A percentile compares a stretch with the other conserved stretches of the same genome.
These are phyloP conservation scores for Cryptoprocta ferox DNA, from an alignment of 2,797 vertebrate species.

Conservation along the genomic window DNA sequence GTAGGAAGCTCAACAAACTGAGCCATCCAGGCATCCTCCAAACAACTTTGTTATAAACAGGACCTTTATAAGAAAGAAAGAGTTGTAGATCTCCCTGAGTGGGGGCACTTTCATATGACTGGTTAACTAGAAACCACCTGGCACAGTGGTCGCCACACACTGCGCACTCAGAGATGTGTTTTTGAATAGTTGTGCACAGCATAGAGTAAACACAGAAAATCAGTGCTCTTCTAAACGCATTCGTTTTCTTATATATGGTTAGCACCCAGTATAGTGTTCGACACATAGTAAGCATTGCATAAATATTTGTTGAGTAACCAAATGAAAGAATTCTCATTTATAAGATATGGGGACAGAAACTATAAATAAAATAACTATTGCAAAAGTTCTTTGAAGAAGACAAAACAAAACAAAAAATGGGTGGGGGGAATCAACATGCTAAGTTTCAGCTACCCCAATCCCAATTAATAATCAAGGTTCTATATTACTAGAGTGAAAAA, in stretches of 20 bases:
- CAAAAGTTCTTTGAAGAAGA: constrained; percentile 46
- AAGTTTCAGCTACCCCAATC: neutral
- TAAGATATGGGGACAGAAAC: neutral
- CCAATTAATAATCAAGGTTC: constrained; percentile 76
- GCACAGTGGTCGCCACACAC: neutral
- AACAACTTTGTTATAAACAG: neutral
- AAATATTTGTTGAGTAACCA: neutral
- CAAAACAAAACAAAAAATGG: neutral
- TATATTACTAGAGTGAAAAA: constrained; percentile 31
- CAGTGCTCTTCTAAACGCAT: neutral
- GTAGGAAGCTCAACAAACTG: no score
- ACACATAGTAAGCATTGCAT: neutral
- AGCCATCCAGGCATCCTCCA: neutral
- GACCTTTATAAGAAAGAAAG: neutral
- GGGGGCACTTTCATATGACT: neutral
- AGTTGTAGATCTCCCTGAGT: neutral
- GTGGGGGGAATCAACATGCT: neutral
- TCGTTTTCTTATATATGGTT: neutral
- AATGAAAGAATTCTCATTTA: constrained; percentile 22
- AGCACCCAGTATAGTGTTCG: neutral
- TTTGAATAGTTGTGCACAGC: neutral
- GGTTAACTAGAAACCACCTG: neutral
- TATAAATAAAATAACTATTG: neutral
- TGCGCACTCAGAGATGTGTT: neutral
- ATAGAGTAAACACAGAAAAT: neutral